Base-by-base conservation (phyloP, 2,797 vertebrate genomes). In the Cirrhinus mrigala region DNA sequence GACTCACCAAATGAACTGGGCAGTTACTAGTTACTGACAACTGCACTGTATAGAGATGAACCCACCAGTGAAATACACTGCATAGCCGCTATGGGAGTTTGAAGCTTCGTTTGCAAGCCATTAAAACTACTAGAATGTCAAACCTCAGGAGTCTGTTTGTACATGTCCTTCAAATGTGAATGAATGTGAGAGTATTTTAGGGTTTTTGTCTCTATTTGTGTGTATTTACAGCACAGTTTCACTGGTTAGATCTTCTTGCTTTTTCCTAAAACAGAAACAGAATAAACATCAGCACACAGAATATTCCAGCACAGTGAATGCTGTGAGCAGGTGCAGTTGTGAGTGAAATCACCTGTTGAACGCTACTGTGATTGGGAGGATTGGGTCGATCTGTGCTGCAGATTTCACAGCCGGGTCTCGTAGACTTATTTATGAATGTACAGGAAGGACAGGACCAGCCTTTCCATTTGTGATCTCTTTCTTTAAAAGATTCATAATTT, bases 361-460 rank as follows among this genome's bases (percentile, higher is more conserved):
- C 92, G 54, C 93, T 54, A 86, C 89, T 86, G 14, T 88, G 89
- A 87, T 94, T 93, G 10, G 80, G 89, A 9, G 94, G 83, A 4
- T 95, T 94, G 0, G 96, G 97, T 29, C 92, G 87, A 87, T 94
- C 95, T 15, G 94, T 92, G 0, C 94, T 96, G 79, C 97, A 99
- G 95, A 98, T 98, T 93, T 99, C 97, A 18, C 98, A 98, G 90
- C 97, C 97, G 0, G 97, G 97, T 3, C 98, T 96, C 3, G 95
- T 95, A 8, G 95, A 95, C 87, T 96, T 96, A 90, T 99, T 99
- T 93, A 98, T 97, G 93, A 97, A 98, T 11, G 97, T 98, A 91
- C 98, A 99, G 0, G 95, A 96, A 1, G 96, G 95, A 80, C 98
- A 99, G 0, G 97, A 86, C 97, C 98, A 99, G 88, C 97, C 96